Base-by-base conservation (phyloP, 1,140 invertebrate genomes). In the Zeugodacus cucurbitae region DNA sequence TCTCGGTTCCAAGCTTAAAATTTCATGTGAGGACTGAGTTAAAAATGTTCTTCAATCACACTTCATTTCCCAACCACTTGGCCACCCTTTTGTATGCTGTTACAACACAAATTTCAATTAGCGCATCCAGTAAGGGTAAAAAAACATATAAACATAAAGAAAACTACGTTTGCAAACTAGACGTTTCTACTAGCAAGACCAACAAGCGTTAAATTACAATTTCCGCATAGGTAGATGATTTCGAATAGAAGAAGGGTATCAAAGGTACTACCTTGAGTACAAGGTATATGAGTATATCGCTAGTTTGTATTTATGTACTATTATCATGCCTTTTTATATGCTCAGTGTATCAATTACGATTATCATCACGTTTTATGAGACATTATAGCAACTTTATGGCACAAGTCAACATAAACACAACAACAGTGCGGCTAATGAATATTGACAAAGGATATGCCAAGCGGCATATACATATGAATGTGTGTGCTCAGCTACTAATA, bases 351-450 rank as follows among this genome's bases (percentile, higher is more conserved):
- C 86, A 88, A 64, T 88, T 88, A 88, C 88, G 88, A 88, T 88
- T 88, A 88, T 88, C 88, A 88, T 88, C 88, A 88, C 88, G 88
- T 88, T 88, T 88, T 88, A 88, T 88, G 88, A 88, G 88, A 88
- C 88, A 88, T 86, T 88, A 86, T 32, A 62, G 86, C 88, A 88
- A 88, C 57, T 88, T 88, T 88, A 88, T 88, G 88, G 86, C 32
- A 58, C 41, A 44, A 48, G 86, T 62, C 59, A 67, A 48, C 58
- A 48, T 70, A 62, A 87, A 82, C 34, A 87, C n/a, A 67, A 48
- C 59, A 48, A 67, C 37, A 57, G 34, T 87, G 64, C 41, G 37
- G 62, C 64, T 88, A 88, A 88, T 88, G 88, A 88, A 88, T 88
- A 88, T 88, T 88, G 88, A 88, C 88, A 88, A 88, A 88, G 88